phyloP scores from a whole-genome alignment of 2,113 vertebrate genomes.

The Himantopus leucocephalus region DNA sequence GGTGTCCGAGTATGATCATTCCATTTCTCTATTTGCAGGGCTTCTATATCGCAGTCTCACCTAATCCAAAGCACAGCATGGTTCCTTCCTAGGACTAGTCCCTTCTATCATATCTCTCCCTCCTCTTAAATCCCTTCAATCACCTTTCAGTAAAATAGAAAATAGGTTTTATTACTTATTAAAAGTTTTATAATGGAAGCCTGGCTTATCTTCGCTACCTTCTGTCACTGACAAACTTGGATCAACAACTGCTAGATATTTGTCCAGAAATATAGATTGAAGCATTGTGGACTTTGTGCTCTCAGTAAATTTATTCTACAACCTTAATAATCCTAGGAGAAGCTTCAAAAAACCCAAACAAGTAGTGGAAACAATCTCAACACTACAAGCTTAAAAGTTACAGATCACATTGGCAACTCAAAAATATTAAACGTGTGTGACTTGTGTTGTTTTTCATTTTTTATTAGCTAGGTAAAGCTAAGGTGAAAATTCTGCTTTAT shows the following conservation, averaged over 20 bases:
- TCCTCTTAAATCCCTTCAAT: slow-evolving; percentile 15
- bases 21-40: background rate
- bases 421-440: background rate
- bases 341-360: background rate
- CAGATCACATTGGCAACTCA: background rate
- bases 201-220: slow-evolving; percentile 37
- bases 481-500: background rate
- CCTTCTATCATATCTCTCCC: background rate
- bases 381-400: background rate
- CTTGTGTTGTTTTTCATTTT: background rate
- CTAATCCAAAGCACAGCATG: slow-evolving; percentile 5
- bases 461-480: background rate
- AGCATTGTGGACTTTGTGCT: background rate
- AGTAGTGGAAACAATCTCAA: background rate
- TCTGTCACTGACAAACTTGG: background rate
- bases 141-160: slow-evolving; percentile 27
- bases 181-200: background rate
- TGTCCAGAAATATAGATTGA: background rate
- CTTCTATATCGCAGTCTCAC: background rate
- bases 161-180: slow-evolving; percentile 23
- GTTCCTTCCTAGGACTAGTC: background rate
- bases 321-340: background rate
- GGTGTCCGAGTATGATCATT: background rate
- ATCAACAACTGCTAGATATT: background rate
- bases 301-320: background rate